A percentile compares a stretch with the other conserved stretches of the same genome.
These are phyloP conservation scores for Mamestra configurata DNA, from an alignment of 1,140 invertebrate species.

Conservation along the genomic window DNA sequence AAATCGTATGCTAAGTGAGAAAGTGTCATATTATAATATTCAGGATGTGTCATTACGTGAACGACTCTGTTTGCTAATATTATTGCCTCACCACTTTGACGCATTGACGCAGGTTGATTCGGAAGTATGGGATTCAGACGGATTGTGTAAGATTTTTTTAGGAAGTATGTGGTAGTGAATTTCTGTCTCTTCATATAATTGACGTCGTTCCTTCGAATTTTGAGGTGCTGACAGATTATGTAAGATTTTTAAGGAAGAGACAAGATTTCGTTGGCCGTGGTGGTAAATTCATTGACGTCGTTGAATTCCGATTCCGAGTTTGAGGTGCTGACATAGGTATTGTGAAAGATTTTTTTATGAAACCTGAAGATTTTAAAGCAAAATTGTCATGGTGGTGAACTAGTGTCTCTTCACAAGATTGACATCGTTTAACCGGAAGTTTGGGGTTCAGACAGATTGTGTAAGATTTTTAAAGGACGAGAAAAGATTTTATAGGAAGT, in stretches of 20 bases:
- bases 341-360: not conserved
- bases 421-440: no score
- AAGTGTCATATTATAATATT: conserved; percentile 23
- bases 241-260: not conserved
- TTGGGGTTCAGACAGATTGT: no score
- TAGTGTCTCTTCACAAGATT: no score
- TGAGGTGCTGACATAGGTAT: no score
- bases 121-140: not conserved
- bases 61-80: not conserved
- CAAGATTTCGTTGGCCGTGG: not conserved
- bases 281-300: not conserved
- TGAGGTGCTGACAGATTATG: no score
- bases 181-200: no score
- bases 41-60: conserved; percentile 40
- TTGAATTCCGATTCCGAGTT: no score
- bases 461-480: not conserved
- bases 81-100: conserved; percentile 11
- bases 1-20: conserved; percentile 13
- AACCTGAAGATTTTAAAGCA: no score
- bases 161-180: not conserved
- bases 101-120: not conserved
- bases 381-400: not conserved
- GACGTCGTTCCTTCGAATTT: no score
- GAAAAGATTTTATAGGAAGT: no score
- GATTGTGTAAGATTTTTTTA: not conserved